These are phyloP conservation scores for Leptobrachium leishanense DNA, from an alignment of 2,113 vertebrate genomes.

Conservation along the genomic window DNA sequence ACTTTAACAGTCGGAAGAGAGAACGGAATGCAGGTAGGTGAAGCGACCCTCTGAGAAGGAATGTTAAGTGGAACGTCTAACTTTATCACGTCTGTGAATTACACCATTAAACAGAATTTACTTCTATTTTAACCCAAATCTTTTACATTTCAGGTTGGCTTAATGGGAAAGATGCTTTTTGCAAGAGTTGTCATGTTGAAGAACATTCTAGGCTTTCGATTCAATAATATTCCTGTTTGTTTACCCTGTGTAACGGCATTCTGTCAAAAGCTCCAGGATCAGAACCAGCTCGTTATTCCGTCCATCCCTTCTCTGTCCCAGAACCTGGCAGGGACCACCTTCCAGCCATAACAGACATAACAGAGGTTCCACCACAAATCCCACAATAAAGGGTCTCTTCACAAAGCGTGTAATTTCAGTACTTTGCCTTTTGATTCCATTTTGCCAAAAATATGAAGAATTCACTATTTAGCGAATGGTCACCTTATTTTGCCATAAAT, in stretches of 20 bases:
- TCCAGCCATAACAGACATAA: too few species aligned
- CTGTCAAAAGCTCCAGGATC: too few species aligned
- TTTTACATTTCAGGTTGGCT: not conserved
- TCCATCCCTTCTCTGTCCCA: too few species aligned
- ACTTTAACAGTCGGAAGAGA: not conserved
- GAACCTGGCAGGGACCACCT: too few species aligned
- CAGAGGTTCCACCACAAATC: too few species aligned
- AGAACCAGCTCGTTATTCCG: too few species aligned
- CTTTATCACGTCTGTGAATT: conserved; percentile 13
- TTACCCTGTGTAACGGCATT: not conserved
- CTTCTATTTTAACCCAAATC: not conserved
- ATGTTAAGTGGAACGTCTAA: conserved; percentile 41
- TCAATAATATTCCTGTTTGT: not conserved
- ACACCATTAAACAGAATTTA: conserved; percentile 10
- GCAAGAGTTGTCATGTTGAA: not conserved
- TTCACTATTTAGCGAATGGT: too few species aligned
- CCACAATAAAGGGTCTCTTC: too few species aligned
- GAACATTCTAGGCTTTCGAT: not conserved
- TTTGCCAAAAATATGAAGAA: too few species aligned
- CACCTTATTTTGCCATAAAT: too few species aligned
- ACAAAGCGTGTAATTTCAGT: too few species aligned
- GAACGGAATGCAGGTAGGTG: not conserved
- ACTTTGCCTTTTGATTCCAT: too few species aligned
- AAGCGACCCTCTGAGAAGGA: not conserved
- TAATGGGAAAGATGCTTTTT: not conserved